Base-by-base conservation (phyloP, 2,797 vertebrate species). In the Typhlichthys subterraneus region DNA sequence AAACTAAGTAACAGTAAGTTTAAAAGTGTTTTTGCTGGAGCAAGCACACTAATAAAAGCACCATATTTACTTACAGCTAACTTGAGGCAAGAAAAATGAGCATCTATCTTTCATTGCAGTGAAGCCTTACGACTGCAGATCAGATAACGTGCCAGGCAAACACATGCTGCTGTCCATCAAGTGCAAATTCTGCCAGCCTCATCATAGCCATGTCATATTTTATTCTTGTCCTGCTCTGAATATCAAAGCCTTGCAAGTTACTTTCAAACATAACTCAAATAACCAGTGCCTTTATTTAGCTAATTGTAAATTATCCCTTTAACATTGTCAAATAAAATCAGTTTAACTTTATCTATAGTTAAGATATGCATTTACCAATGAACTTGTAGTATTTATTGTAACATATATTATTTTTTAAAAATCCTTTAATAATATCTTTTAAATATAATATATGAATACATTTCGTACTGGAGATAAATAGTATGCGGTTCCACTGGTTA, bases 81-180 rank as follows among this genome's bases (percentile, higher is more conserved):
- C 86, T 88, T 85, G 88, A 91, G 88, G 87, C 77, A 85, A 89
- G 82, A 61, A 89, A 92, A 91, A 80, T 81, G 86, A 85, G 87
- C 69, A 88, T 91, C 90, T 92, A 84, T 79, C 85, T 92, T 91
- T 91, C 91, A 92, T 90, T 84, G 87, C 82, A 71, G 90, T 73
- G 84, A 88, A 87, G 89, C 79, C 86, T 89, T 85, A 85, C 81
- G 89, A 88, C 88, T 88, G 83, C 73, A 81, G 94, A 94, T 97
- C 94, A 55, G 81, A 90, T 97, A 92, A 93, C 97, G 80, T 72
- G 83, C 84, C 84, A 85, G 81, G 70, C 60, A 63, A 70, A 89
- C 97, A 99, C 88, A 94, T 99, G 98, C 79, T 93, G 78, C 88
- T 97, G 97, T 97, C 98, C 78, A 87, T 99, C 98, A 99, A 95